These are phyloP conservation scores for Eudemis profundana DNA, from an alignment of 2,888 invertebrate species.

Conservation along the genomic window DNA sequence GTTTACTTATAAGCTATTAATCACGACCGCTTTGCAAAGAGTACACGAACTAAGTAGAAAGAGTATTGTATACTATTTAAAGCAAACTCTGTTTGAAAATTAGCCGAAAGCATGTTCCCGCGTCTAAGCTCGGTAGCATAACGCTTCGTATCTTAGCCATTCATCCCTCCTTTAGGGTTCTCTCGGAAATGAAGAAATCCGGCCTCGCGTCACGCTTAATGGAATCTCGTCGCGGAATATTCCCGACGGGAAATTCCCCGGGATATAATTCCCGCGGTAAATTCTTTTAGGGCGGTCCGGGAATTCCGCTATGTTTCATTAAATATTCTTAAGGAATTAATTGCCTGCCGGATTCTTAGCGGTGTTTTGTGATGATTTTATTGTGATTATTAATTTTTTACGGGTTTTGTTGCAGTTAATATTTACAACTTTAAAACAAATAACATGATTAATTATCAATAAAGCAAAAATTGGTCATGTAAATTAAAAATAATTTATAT, in stretches of 20 bases:
- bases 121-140: conserved; percentile 3
- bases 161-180: conserved; percentile 40
- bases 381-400: not conserved
- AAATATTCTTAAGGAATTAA: conserved; percentile 39
- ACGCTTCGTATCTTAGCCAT: conserved; percentile 29
- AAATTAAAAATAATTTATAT: too few relatives aligned
- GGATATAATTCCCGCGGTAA: conserved; percentile 41
- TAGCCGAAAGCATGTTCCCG: conserved; percentile 1
- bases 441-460: not conserved
- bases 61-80: not conserved
- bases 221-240: conserved; percentile 45
- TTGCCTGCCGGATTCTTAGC: conserved; percentile 21
- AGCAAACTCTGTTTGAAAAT: conserved; percentile 10
- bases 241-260: conserved; percentile 32
- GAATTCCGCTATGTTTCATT: conserved; percentile 31
- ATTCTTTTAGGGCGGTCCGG: conserved; percentile 32
- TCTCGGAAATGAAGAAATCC: conserved; percentile 53
- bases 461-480: too few relatives aligned
- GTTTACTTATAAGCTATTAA: too few relatives aligned
- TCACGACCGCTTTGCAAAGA: too few relatives aligned
- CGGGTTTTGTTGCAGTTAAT: not conserved
- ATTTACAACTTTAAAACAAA: not conserved
- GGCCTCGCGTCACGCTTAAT: conserved; percentile 49
- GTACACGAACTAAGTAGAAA: too few relatives aligned
- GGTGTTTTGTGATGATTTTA: conserved; percentile 6